A percentile compares a stretch with the other conserved stretches of the same genome.
These are phyloP conservation scores for Siniperca obscura DNA, from an alignment of 2,797 vertebrate species.

Conservation along the genomic window DNA sequence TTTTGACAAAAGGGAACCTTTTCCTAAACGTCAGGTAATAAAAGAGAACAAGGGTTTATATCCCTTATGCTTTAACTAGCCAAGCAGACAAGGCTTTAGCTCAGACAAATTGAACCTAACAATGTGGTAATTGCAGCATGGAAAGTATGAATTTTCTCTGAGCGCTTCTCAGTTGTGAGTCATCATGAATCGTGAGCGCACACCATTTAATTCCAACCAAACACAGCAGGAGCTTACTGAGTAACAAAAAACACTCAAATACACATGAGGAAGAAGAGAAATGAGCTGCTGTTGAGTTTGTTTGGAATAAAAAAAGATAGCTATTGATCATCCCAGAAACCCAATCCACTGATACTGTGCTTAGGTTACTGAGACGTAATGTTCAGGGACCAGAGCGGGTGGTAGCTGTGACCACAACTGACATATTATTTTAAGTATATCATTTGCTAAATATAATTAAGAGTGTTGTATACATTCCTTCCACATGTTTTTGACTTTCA, in stretches of 20 bases:
- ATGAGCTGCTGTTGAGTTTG: background rate
- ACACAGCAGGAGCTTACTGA: conserved; percentile 9
- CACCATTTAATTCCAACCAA: background rate
- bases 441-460: background rate
- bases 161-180: conserved; percentile 4
- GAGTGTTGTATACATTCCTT: background rate
- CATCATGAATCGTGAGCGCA: background rate
- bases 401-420: background rate
- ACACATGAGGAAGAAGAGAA: background rate
- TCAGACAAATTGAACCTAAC: conserved; percentile 3
- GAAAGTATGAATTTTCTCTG: conserved; percentile 12
- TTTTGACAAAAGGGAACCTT: background rate
- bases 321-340: background rate
- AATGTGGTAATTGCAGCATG: background rate
- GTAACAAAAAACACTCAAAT: background rate
- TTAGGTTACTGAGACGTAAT: background rate
- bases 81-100: background rate
- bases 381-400: background rate
- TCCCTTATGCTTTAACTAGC: background rate
- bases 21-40: background rate
- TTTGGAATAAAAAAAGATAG: background rate
- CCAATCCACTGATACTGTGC: background rate
- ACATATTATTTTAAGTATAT: background rate
- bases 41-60: background rate
- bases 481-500: background rate